A percentile compares a stretch with the other conserved stretches of the same genome.
Evolutionary conservation across 2,888 invertebrate genomes (phyloP).

Genomic region (Taenaris catops): DNA sequence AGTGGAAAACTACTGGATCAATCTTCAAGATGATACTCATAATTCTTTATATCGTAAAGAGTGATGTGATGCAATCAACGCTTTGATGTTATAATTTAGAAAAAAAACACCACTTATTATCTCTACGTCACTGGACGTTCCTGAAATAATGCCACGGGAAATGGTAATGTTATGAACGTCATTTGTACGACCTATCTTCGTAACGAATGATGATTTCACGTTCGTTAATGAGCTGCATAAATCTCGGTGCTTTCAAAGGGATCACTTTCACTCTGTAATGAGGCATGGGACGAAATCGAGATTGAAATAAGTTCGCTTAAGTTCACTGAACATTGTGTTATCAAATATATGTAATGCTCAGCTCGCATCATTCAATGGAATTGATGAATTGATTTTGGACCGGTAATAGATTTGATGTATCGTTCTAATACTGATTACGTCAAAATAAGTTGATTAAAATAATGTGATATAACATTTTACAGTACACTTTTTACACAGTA

Average conservation of each 20-base stretch:
- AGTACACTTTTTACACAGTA: too few species aligned
- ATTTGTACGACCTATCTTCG: slow-evolving; percentile 37
- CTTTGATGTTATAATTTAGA: slow-evolving; percentile 33
- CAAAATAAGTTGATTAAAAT: not conserved
- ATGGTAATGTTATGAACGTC: slow-evolving; percentile 22
- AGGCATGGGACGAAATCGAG: slow-evolving; percentile 38
- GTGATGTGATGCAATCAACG: slow-evolving; percentile 29
- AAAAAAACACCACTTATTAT: too few species aligned
- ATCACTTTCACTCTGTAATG: slow-evolving; percentile 45
- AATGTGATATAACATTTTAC: not conserved
- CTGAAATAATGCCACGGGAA: slow-evolving; percentile 23
- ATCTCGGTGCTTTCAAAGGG: slow-evolving; percentile 39
- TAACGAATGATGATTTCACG: slow-evolving; percentile 35
- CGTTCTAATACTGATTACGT: slow-evolving; percentile 1
- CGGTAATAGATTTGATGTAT: slow-evolving; percentile 7
- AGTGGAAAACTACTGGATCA: slow-evolving; percentile 17
- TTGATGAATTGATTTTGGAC: slow-evolving; percentile 8
- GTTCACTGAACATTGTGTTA: slow-evolving; percentile 24
- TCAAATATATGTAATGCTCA: slow-evolving; percentile 9
- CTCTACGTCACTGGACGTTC: slow-evolving; percentile 24
- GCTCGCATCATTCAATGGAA: slow-evolving; percentile 13
- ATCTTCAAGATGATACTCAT: slow-evolving; percentile 17
- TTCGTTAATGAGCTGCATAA: slow-evolving; percentile 38
- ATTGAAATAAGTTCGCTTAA: slow-evolving; percentile 33
- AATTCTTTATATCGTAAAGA: slow-evolving; percentile 22